Evolutionary conservation across 2,888 invertebrate genomes (phyloP).

Genomic region (Xanthia togata): DNA sequence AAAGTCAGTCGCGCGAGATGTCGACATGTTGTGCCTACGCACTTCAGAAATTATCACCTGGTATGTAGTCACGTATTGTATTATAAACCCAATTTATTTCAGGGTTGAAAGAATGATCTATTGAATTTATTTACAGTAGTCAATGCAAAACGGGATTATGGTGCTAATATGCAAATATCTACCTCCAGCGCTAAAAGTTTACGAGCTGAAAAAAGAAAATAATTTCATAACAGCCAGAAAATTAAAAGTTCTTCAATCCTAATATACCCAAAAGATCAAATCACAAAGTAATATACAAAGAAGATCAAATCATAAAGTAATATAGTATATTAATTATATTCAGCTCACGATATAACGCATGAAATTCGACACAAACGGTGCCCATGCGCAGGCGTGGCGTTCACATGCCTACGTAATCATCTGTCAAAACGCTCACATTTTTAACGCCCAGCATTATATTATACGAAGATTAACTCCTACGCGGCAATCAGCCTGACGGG

Average conservation of each 20-base stretch:
- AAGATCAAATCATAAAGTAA: constrained; percentile 25
- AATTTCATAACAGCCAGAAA: neutral
- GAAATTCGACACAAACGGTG: constrained; percentile 45
- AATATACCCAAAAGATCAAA: constrained; percentile 24
- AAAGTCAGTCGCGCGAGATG: constrained; percentile 47
- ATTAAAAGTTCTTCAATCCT: neutral
- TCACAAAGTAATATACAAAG: constrained; percentile 15
- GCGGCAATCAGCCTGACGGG: constrained; percentile 76
- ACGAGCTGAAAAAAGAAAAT: neutral
- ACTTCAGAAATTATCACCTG: constrained; percentile 52
- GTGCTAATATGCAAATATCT: neutral
- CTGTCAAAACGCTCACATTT: constrained; percentile 74
- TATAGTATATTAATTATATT: no score
- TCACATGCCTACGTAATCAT: constrained; percentile 67
- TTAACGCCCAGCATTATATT: constrained; percentile 67
- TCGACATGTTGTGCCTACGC: constrained; percentile 61
- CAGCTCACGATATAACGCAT: constrained; percentile 59
- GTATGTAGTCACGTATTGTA: constrained; percentile 34
- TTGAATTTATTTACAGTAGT: neutral
- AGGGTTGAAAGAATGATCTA: neutral
- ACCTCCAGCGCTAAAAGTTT: neutral
- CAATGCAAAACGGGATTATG: neutral
- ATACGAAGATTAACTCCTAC: constrained; percentile 80
- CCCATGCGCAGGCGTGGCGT: constrained; percentile 48
- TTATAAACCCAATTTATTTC: constrained; percentile 39